Conservation (phyloP, 2,113 vertebrate species). For the Nothobranchius furzeri region DNA sequence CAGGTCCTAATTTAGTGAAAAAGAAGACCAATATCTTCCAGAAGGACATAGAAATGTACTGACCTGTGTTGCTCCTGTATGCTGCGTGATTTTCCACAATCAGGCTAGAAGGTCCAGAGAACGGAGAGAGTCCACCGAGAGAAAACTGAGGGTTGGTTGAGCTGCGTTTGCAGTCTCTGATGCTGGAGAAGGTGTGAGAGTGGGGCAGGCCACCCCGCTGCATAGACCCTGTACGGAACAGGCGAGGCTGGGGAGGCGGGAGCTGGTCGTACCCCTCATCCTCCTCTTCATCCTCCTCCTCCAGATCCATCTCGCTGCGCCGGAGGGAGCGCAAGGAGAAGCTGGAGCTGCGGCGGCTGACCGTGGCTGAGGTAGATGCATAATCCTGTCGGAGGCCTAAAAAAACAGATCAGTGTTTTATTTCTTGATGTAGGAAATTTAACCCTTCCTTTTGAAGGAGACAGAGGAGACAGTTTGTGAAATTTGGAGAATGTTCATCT, state of each 20-base stretch:
- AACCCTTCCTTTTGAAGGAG: constrained; percentile 3
- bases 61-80: constrained; percentile 87
- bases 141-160: constrained; percentile 84
- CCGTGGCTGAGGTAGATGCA: constrained; percentile 90
- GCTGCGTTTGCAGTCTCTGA: constrained; percentile 90
- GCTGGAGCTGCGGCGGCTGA: constrained; percentile 87
- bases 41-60: constrained; percentile 18
- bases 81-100: constrained; percentile 80
- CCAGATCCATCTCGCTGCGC: constrained; percentile 86
- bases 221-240: constrained; percentile 85
- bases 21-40: too few species aligned
- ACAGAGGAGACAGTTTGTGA: too few species aligned
- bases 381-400: constrained; percentile 96
- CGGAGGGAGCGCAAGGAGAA: constrained; percentile 84
- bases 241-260: constrained; percentile 91
- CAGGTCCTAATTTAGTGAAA: too few species aligned
- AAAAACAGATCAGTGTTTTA: constrained; percentile 33
- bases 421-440: not conserved
- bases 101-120: constrained; percentile 82
- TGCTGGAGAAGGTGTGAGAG: constrained; percentile 95
- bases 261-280: constrained; percentile 92
- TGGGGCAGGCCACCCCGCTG: constrained; percentile 89
- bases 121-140: constrained; percentile 82
- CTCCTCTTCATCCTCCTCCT: constrained; percentile 90
- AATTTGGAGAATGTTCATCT: too few species aligned